Percentiles rank a stretch among this genome's conserved stretches.
These are phyloP conservation scores for Craniophora ligustri DNA, from an alignment of 2,888 invertebrate species.

Conservation along the genomic window DNA sequence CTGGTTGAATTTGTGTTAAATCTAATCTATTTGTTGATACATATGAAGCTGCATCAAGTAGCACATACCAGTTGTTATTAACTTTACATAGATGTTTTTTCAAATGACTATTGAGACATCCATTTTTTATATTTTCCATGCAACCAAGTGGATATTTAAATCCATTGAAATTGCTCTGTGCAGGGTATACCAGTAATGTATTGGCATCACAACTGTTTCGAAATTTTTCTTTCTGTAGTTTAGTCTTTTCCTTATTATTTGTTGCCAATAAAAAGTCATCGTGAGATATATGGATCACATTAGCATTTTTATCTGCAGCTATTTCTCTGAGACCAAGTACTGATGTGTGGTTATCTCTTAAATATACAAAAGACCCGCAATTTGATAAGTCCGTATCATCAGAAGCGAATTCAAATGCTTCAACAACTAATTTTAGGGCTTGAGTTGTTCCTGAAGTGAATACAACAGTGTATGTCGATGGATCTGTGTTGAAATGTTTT, in stretches of 20 bases:
- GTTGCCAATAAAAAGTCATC: constrained; percentile 86
- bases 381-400: constrained; percentile 60
- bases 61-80: constrained; percentile 90
- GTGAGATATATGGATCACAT: constrained; percentile 88
- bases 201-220: constrained; percentile 66
- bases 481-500: constrained; percentile 94
- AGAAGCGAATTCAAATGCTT: constrained; percentile 91
- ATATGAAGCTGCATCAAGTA: constrained; percentile 96
- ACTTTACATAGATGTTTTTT: constrained; percentile 74
- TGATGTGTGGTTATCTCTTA: constrained; percentile 98
- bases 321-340: constrained; percentile 97
- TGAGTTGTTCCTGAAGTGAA: constrained; percentile 98
- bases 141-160: constrained; percentile 94
- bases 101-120: constrained; percentile 83
- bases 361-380: constrained; percentile 92
- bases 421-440: constrained; percentile 94
- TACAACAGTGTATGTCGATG: constrained; percentile 94
- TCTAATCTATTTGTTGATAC: constrained; percentile 94
- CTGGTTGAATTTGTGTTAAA: constrained; percentile 92
- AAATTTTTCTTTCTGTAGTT: constrained; percentile 51
- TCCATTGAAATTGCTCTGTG: constrained; percentile 98
- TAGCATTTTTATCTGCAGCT: constrained; percentile 87
- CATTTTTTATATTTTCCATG: constrained; percentile 90
- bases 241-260: constrained; percentile 38
- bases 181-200: constrained; percentile 94